Evolutionary conservation across 1,140 invertebrate species (phyloP), one percentile per base, ranked within the genome.

Genomic region (Drosophila murphyi): DNA sequence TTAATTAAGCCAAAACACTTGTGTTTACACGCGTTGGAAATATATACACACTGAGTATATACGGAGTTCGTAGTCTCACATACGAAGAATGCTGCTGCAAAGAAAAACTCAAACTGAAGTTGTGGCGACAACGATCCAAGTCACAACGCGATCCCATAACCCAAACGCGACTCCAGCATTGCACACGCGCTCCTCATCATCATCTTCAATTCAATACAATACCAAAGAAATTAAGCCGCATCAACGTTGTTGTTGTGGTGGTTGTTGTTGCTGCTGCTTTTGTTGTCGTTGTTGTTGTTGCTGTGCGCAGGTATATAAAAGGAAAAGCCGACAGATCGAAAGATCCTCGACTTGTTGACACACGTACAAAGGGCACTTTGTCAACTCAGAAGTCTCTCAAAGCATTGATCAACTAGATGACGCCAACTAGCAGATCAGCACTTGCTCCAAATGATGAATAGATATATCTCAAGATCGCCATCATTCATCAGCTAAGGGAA

Each of bases 1-100:
- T 89, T 85, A 89, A 89, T 89, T 89, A 89, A 90, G 56, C 63
- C 71, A 89, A 89, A 89, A 89, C 85, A 89, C 85, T 89, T 88
- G 85, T 88, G 85, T 88, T 88, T 88, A 88, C 85, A 85, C 82
- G 85, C 77, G 78, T 76, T 72, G 67, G 72, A 88, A 82, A 88
- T 88, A 88, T 78, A 88, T 62, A 74, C 67, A 78, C 52, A 47
- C 47, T 50, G 47, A 43, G 51, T 74, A 74, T 71, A 41, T 72
- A 61, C 37, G 10, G 50, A 41, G 57, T 43, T 50, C 47, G 35
- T 57, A 47, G 50, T 77, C 74, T 86, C 65, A 67, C 64, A 70
- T 82, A 62, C 45, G 67, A 74, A 70, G 65, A 74, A 74, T 74
- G 72, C 65, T 73, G 71, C 71, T 74, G 41, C 70, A 70, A 89